These are phyloP conservation scores for Telenomus remus DNA, from an alignment of 1,140 invertebrate genomes.

Conservation along the genomic window DNA sequence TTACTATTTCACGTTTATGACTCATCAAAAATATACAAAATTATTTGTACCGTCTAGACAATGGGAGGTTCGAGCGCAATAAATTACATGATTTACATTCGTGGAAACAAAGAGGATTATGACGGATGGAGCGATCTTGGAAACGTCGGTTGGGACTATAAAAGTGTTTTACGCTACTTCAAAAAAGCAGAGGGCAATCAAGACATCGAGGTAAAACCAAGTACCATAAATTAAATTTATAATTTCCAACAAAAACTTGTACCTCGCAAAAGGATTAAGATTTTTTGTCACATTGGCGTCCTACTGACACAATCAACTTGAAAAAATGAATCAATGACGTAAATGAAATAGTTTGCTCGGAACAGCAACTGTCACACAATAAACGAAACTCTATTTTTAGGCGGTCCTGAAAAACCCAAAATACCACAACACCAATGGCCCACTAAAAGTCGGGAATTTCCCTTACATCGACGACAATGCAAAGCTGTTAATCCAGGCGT, in stretches of 20 bases:
- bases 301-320: too few species aligned
- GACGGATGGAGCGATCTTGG: constrained; percentile 80
- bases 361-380: too few species aligned
- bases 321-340: too few species aligned
- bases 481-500: constrained; percentile 76
- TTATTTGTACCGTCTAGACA: constrained; percentile 12
- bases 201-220: constrained; percentile 71
- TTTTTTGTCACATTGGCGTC: too few species aligned
- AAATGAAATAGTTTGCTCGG: too few species aligned
- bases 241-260: too few species aligned
- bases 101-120: constrained; percentile 81
- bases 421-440: constrained; percentile 78
- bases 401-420: constrained; percentile 67
- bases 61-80: constrained; percentile 79
- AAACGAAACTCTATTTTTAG: constrained; percentile 45
- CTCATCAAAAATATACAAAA: too few species aligned
- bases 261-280: too few species aligned
- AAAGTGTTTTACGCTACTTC: constrained; percentile 76
- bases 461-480: constrained; percentile 78
- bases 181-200: constrained; percentile 72
- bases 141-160: constrained; percentile 78
- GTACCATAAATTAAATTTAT: too few species aligned
- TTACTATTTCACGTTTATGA: too few species aligned
- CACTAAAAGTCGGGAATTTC: constrained; percentile 79
- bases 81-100: constrained; percentile 81